phyloP scores from a whole-genome alignment of 2,797 vertebrate genomes.

The Macrochelys suwanniensis region DNA sequence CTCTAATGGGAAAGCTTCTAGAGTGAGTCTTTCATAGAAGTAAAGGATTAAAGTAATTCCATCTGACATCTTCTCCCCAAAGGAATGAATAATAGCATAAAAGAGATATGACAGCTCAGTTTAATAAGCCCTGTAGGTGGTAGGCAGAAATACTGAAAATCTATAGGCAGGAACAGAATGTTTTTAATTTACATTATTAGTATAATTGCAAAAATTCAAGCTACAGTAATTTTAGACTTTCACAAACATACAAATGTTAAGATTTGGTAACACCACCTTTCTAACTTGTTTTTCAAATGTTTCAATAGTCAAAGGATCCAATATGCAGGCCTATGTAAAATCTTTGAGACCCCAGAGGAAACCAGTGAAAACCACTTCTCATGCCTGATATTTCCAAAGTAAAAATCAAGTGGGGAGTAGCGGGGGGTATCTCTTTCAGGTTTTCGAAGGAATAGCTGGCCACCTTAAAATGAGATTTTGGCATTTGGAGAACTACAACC shows the following conservation, averaged over 20 bases:
- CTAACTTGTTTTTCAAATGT: background rate
- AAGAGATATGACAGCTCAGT: background rate
- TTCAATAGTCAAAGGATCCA: background rate
- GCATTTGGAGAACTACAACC: background rate
- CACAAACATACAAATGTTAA: background rate
- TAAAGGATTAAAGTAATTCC: background rate
- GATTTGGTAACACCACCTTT: background rate
- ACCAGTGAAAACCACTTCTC: background rate
- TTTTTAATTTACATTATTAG: background rate
- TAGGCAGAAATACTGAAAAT: background rate
- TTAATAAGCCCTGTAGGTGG: conserved; percentile 8
- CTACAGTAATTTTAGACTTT: background rate
- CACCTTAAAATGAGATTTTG: background rate
- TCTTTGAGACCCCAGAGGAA: background rate
- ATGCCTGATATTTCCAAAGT: background rate
- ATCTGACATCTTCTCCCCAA: background rate
- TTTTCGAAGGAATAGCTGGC: background rate
- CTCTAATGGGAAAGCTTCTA: background rate
- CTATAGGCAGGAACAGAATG: conserved; percentile 1
- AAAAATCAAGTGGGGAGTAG: background rate
- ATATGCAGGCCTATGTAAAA: background rate
- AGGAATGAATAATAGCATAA: background rate
- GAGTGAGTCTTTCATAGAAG: background rate
- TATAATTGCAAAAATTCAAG: background rate
- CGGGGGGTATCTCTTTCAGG: no score